These are phyloP conservation scores for Gymnoscopelus microlampas DNA, from an alignment of 2,797 vertebrate genomes.

Conservation along the genomic window DNA sequence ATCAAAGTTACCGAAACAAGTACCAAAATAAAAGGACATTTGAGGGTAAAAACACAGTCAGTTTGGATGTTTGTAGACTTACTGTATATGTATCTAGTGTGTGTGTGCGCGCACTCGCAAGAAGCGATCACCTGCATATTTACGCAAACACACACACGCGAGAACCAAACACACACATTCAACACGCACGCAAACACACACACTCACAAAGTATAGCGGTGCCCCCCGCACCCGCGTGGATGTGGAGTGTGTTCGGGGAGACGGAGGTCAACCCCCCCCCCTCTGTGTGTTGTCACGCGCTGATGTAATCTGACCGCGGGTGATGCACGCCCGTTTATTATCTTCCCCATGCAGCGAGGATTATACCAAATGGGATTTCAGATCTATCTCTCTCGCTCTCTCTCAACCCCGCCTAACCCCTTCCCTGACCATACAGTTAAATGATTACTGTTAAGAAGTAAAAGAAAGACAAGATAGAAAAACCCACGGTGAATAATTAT, in stretches of 20 bases:
- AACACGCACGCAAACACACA: background rate
- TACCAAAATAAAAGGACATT: no score
- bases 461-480: conserved; percentile 37
- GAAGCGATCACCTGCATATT: no score
- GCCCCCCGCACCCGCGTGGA: no score
- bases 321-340: conserved; percentile 71
- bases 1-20: no score
- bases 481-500: conserved; percentile 77
- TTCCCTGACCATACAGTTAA: conserved; percentile 68
- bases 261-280: background rate
- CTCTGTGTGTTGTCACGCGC: conserved; percentile 60
- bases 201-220: conserved; percentile 18
- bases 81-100: background rate
- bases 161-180: background rate
- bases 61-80: no score
- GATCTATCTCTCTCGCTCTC: conserved; percentile 61
- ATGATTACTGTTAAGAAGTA: conserved; percentile 78
- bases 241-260: no score
- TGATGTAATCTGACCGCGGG: conserved; percentile 81
- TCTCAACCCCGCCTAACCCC: conserved; percentile 39
- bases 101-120: background rate
- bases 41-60: no score
- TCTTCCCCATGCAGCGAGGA: conserved; percentile 76
- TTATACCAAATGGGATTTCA: conserved; percentile 79
- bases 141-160: conserved; percentile 17